phyloP scores from a whole-genome alignment of 1,140 invertebrate species.

The Microplitis mediator region DNA sequence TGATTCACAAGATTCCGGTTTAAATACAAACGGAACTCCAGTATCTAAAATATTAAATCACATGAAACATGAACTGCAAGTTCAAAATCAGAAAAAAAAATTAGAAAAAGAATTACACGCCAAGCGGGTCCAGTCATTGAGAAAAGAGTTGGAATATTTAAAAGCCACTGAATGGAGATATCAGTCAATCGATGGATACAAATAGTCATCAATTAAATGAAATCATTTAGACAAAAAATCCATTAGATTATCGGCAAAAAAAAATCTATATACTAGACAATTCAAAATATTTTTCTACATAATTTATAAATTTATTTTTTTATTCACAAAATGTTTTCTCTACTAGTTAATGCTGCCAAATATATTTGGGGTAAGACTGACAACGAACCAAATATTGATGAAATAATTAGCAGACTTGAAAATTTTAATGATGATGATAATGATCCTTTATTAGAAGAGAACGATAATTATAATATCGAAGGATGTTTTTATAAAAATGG shows the following conservation, averaged over 20 bases:
- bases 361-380: slow-evolving; percentile 21
- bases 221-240: background rate
- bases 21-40: slow-evolving; percentile 45
- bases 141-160: slow-evolving; percentile 71
- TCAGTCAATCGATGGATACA: slow-evolving; percentile 61
- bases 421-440: background rate
- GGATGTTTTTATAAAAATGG: slow-evolving; percentile 48
- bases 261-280: background rate
- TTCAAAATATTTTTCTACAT: background rate
- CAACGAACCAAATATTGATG: slow-evolving; percentile 28
- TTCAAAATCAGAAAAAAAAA: slow-evolving; percentile 51
- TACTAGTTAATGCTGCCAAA: slow-evolving; percentile 32
- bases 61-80: slow-evolving; percentile 55
- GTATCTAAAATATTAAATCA: slow-evolving; percentile 53
- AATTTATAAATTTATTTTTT: background rate
- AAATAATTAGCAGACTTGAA: slow-evolving; percentile 35
- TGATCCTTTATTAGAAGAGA: background rate
- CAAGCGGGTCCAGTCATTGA: slow-evolving; percentile 68
- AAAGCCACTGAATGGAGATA: slow-evolving; percentile 75
- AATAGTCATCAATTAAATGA: background rate
- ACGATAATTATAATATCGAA: slow-evolving; percentile 14
- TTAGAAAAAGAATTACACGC: slow-evolving; percentile 61
- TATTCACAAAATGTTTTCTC: slow-evolving; percentile 42
- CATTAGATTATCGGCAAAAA: background rate
- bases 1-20: slow-evolving; percentile 53